phyloP scores from a whole-genome alignment of 35 echinoderm and acorn worm species.

The Eucidaris tribuloides region DNA sequence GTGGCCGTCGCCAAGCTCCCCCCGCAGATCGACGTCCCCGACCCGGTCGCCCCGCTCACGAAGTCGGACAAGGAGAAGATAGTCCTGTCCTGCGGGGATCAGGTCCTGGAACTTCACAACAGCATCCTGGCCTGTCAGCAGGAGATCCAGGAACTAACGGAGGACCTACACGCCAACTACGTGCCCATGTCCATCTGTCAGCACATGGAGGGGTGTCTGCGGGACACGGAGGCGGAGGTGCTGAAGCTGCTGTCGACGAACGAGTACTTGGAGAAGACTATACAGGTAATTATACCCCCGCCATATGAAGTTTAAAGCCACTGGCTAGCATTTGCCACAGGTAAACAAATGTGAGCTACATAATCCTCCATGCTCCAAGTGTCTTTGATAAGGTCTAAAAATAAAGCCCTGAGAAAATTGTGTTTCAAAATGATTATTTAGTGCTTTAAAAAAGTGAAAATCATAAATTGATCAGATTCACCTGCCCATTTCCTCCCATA shows the following conservation, averaged over 20 bases:
- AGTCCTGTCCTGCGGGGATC: slow-evolving; percentile 44
- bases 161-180: slow-evolving; percentile 56
- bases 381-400: too few relatives aligned
- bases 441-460: too few relatives aligned
- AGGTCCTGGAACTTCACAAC: slow-evolving; percentile 73
- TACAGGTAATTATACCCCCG: slow-evolving; percentile 67
- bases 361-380: too few relatives aligned
- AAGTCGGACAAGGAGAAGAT: slow-evolving; percentile 14
- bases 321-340: too few relatives aligned
- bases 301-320: neutral
- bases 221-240: slow-evolving; percentile 88
- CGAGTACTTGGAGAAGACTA: slow-evolving; percentile 96
- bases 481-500: too few relatives aligned
- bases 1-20: slow-evolving; percentile 20
- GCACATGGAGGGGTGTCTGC: slow-evolving; percentile 81
- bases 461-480: too few relatives aligned
- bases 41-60: neutral
- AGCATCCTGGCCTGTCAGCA: slow-evolving; percentile 61
- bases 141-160: slow-evolving; percentile 43
- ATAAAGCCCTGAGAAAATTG: too few relatives aligned
- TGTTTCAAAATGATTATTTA: too few relatives aligned
- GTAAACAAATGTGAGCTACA: too few relatives aligned
- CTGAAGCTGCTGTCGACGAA: slow-evolving; percentile 93
- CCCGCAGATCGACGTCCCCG: neutral
- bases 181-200: slow-evolving; percentile 87